A percentile compares a stretch with the other conserved stretches of the same genome.
phyloP scores from a whole-genome alignment of 2,888 invertebrate species.

The Xestia c-nigrum region DNA sequence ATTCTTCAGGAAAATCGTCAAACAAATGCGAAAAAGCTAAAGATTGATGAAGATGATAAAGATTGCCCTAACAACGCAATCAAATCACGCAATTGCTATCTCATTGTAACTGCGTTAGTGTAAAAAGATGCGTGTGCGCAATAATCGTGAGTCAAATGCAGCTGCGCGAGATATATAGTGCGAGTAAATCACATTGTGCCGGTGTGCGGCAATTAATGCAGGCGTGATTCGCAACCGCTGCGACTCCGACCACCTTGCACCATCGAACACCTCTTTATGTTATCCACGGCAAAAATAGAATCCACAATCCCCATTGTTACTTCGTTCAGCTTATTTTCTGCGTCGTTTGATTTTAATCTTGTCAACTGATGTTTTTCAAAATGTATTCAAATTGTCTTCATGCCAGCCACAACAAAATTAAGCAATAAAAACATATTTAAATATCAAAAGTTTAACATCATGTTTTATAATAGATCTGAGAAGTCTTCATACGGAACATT shows the following conservation, averaged over 20 bases:
- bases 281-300: constrained; percentile 54
- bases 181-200: constrained; percentile 85
- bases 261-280: constrained; percentile 42
- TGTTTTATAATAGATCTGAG: constrained; percentile 56
- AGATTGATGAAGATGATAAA: constrained; percentile 26
- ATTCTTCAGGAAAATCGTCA: neutral
- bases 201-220: constrained; percentile 82
- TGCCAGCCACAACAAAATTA: constrained; percentile 36
- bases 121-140: constrained; percentile 68
- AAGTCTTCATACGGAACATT: constrained; percentile 57
- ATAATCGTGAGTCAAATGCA: constrained; percentile 86
- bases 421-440: constrained; percentile 43
- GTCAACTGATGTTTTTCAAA: constrained; percentile 31
- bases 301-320: constrained; percentile 35
- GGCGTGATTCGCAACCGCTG: constrained; percentile 73
- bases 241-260: constrained; percentile 67
- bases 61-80: constrained; percentile 42
- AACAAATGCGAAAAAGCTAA: neutral
- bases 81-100: constrained; percentile 46
- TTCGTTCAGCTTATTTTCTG: constrained; percentile 30
- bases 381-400: constrained; percentile 16
- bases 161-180: constrained; percentile 80
- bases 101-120: constrained; percentile 46
- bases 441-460: constrained; percentile 46
- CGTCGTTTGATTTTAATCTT: constrained; percentile 33